Base-by-base conservation (phyloP, 1,140 invertebrate genomes). In the Micrasema longulum region DNA sequence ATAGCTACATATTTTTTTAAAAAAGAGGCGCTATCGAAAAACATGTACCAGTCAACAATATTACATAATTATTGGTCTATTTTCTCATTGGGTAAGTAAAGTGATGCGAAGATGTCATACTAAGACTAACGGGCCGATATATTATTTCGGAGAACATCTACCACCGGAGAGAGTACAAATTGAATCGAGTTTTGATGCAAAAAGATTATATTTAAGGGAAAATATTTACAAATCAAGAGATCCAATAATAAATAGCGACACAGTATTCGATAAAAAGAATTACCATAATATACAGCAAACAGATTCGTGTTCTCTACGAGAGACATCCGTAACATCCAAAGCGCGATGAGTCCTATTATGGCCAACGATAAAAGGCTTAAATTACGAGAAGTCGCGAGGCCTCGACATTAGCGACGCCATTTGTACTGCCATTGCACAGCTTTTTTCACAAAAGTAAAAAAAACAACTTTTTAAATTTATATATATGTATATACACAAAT, bases 391-490 rank as follows among this genome's bases (percentile, higher is more conserved):
- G n/a, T 12, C 20, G 11, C 50, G 20, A 18, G 50, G 23, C n/a
- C 14, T 14, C 23, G 16, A 14, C 55, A 41, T 16, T 60, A 60
- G 26, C 36, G 18, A 41, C 22, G 55, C 55, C 35, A 60, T 43
- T 60, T 60, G 55, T 60, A 60, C 55, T 60, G 18, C 16, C 6
- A 38, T 60, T 22, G 55, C 41, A 60, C 55, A 18, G 55, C 55
- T 60, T 60, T 60, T 60, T 60, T 38, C 55, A 60, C 55, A 57
- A 57, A 57, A 57, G 53, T 57, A 57, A 57, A 57, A 57, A 57
- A 55, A 57, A n/a, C 16, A 55, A 31, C 47, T n/a, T 55, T n/a
- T 31, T 38, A 20, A 41, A 60, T 57, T 16, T 41, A 64, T 45
- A 63, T 60, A 60, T 41, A 31, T 47, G 18, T 23, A 63, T 31